phyloP scores from a whole-genome alignment of 2,113 vertebrate genomes.

The Bettongia penicillata region DNA sequence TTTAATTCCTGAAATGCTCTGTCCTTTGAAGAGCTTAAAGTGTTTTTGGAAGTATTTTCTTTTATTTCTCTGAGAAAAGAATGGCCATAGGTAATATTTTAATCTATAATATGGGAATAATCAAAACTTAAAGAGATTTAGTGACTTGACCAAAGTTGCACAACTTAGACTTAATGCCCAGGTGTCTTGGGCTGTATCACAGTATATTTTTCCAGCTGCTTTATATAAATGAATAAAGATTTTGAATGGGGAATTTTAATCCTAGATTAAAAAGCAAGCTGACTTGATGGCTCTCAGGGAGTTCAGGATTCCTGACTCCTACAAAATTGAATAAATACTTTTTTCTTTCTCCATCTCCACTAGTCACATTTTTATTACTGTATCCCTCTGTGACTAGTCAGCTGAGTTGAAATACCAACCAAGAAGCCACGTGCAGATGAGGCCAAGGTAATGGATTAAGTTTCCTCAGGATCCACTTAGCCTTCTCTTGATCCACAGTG shows the following conservation, averaged over 20 bases:
- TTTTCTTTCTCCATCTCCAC: not conserved
- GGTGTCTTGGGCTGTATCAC: not conserved
- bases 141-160: conserved; percentile 25
- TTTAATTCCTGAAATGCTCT: not conserved
- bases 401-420: conserved; percentile 11
- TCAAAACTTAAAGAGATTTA: conserved; percentile 35
- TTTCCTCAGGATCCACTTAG: not conserved
- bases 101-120: not conserved
- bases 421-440: conserved; percentile 11
- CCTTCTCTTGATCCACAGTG: not conserved
- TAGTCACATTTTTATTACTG: conserved; percentile 28
- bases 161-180: conserved; percentile 32
- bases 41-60: conserved; percentile 13
- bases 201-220: conserved; percentile 34
- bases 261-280: conserved; percentile 40
- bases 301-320: conserved; percentile 14
- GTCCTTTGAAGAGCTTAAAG: not conserved
- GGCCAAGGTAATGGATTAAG: not conserved
- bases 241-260: conserved; percentile 7
- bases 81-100: not conserved
- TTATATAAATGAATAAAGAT: conserved; percentile 23
- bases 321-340: not conserved
- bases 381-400: conserved; percentile 27
- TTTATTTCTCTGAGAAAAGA: not conserved
- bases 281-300: not conserved